Base-by-base conservation (phyloP, 2,113 vertebrate genomes). In the Chelonoidis abingdonii region DNA sequence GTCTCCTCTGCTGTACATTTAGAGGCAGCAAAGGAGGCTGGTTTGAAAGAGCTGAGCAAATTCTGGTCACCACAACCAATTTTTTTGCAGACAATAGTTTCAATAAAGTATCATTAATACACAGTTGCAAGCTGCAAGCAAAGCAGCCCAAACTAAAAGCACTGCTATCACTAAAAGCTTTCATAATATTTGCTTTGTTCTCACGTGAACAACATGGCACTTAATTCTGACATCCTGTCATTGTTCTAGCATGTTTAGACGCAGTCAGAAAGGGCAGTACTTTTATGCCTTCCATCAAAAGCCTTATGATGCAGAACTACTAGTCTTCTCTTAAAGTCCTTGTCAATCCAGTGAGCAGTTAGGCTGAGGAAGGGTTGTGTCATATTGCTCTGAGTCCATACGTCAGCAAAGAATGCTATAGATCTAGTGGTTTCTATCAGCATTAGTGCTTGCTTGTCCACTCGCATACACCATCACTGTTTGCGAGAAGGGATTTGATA, bases 211-310 rank as follows among this genome's bases (percentile, higher is more conserved):
- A 95, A 94, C 84, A 93, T n/a, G 54, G 87, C 96, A 97, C 90
- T 95, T 97, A 94, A 95, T 94, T 97, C 89, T 97, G 97, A 97
- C 95, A 97, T 88, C 91, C 96, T 97, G 96, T 97, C 97, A 97
- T 90, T 96, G 94, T 97, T 91, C 92, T 44, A 93, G 92, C 93
- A 83, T 81, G 38, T 94, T 97, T 83, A 92, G 92, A 89, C 21
- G 65, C 25, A 2, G 93, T 81, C 94, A 96, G 90, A 97, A 81
- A 96, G 88, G 94, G 92, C 53, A 94, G 84, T 90, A 94, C 94
- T 95, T 96, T 93, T 90, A 96, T 88, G 93, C 95, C 95, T 97
- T 96, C 95, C 87, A 97, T 97, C 97, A 97, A 97, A 97, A 97
- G 90, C 86, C 94, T 97, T 96, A 97, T 1, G 38, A 93, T 96